Evolutionary conservation across 2,888 invertebrate genomes (phyloP).

Genomic region (Uropetala carovei): DNA sequence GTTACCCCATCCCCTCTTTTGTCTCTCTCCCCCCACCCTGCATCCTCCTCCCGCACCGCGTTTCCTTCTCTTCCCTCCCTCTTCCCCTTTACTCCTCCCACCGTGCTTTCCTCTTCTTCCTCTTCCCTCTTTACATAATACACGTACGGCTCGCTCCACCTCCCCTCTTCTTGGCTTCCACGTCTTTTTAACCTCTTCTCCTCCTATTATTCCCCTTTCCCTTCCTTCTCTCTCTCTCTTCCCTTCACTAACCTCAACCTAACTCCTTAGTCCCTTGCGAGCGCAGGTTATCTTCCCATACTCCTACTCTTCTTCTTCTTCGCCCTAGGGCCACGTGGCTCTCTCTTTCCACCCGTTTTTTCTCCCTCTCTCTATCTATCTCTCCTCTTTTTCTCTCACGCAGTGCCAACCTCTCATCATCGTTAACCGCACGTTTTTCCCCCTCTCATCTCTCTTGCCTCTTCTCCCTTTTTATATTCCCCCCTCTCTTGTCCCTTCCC

Average conservation of each 20-base stretch:
- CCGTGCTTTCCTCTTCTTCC: background rate
- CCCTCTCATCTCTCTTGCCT: background rate
- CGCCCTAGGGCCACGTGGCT: constrained; percentile 1
- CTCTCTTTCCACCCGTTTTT: background rate
- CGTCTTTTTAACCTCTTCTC: background rate
- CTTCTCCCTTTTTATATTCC: background rate
- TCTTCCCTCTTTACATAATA: background rate
- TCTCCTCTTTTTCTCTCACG: background rate
- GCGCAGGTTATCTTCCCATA: background rate
- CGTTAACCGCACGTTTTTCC: constrained; percentile 3
- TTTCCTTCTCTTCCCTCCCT: background rate
- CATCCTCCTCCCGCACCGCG: background rate
- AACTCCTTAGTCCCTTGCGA: constrained; percentile 3
- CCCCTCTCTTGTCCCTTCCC: background rate
- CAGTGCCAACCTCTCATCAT: constrained; percentile 27
- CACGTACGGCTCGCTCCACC: background rate
- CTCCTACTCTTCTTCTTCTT: background rate
- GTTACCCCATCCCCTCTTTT: background rate
- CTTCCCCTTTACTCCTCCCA: background rate
- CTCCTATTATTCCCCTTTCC: background rate
- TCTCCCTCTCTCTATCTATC: constrained; percentile 12
- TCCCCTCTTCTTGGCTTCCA: background rate
- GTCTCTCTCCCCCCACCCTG: background rate
- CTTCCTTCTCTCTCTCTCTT: background rate
- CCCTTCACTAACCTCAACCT: constrained; percentile 40